These are phyloP conservation scores for Sitobion miscanthi DNA, from an alignment of 1,140 invertebrate species.

Conservation along the genomic window DNA sequence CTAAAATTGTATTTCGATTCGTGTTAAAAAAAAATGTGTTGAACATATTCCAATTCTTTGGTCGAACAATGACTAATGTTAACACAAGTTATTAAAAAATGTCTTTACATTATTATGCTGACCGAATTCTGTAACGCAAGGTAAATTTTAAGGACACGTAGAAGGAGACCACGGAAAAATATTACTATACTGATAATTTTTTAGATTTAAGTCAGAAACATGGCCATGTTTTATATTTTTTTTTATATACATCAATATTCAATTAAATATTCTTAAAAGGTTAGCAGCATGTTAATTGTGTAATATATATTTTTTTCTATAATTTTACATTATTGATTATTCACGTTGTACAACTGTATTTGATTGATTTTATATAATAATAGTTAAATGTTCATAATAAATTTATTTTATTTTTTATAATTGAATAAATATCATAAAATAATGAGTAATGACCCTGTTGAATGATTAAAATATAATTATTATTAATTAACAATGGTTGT, in stretches of 20 bases:
- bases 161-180: not conserved
- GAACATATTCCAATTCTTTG: not conserved
- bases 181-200: not conserved
- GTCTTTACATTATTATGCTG: constrained; percentile 8
- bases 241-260: not conserved
- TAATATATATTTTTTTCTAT: not conserved
- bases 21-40: not conserved
- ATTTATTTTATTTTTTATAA: not conserved
- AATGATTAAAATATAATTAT: not conserved
- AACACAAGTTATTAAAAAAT: constrained; percentile 6
- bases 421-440: not conserved
- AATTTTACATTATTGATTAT: not conserved
- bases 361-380: not conserved
- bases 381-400: not conserved
- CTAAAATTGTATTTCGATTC: not conserved
- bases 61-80: not conserved
- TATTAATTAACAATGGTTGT: not conserved
- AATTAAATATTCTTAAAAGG: not conserved
- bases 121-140: not conserved
- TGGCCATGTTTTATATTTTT: not conserved
- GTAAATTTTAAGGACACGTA: constrained; percentile 29
- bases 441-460: not conserved
- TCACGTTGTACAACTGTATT: not conserved
- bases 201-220: not conserved
- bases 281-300: not conserved